Conservation (phyloP, 2,888 invertebrate species). For the Phorcus lineatus region DNA sequence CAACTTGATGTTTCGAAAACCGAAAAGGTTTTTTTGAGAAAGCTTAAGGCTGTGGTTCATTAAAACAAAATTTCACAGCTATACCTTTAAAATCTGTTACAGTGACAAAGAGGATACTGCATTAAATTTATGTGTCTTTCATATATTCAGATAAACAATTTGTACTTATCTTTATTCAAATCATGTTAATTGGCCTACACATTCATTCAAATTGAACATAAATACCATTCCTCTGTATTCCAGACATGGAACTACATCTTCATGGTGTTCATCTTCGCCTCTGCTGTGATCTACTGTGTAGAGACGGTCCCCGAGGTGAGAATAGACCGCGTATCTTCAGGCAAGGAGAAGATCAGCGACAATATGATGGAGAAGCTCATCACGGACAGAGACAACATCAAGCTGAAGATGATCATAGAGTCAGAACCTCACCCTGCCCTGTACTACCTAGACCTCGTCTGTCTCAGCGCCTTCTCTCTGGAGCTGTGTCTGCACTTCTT, state of each 20-base stretch:
- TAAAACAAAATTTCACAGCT: too few relatives aligned
- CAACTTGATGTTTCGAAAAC: too few relatives aligned
- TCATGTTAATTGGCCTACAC: too few relatives aligned
- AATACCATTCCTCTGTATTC: not conserved
- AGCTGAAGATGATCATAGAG: not conserved
- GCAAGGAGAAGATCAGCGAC: not conserved
- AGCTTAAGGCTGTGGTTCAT: too few relatives aligned
- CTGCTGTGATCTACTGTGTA: not conserved
- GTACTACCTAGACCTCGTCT: not conserved
- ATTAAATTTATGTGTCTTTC: too few relatives aligned
- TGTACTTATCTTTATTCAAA: too few relatives aligned
- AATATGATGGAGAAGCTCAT: not conserved
- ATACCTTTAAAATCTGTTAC: too few relatives aligned
- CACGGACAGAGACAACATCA: not conserved
- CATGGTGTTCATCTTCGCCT: not conserved
- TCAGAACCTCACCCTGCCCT: not conserved
- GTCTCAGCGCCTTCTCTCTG: not conserved
- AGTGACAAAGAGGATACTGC: too few relatives aligned
- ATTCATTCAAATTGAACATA: not conserved
- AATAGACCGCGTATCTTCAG: not conserved
- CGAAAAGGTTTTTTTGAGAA: too few relatives aligned
- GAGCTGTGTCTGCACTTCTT: not conserved
- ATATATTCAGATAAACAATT: too few relatives aligned
- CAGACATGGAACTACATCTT: not conserved
- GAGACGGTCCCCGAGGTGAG: not conserved